Conservation (phyloP, 2,113 vertebrate genomes). For the Eretmodus cyanostictus region DNA sequence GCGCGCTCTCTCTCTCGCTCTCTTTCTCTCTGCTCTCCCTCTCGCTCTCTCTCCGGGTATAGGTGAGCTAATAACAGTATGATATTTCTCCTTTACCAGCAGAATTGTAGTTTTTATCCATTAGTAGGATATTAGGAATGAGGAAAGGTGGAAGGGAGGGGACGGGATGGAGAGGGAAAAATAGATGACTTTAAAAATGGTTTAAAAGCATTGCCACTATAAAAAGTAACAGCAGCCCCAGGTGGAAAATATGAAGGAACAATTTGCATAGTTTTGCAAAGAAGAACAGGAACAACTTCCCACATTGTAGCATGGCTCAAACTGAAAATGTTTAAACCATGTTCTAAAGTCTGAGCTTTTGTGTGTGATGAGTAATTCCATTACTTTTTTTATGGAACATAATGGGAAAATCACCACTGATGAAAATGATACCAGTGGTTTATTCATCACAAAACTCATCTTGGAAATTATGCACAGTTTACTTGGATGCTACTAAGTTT, state of each 20-base stretch:
- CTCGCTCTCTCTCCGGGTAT: constrained; percentile 44
- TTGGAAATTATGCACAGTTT: neutral
- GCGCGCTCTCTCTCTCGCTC: constrained; percentile 1
- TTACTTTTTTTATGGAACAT: neutral
- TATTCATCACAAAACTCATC: neutral
- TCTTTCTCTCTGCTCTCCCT: neutral
- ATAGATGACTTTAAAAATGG: constrained; percentile 44
- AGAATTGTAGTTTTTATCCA: constrained; percentile 72
- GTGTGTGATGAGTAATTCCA: neutral
- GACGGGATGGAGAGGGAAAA: constrained; percentile 9
- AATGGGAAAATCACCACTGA: neutral
- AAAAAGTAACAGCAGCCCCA: constrained; percentile 36
- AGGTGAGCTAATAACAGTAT: constrained; percentile 74
- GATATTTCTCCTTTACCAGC: constrained; percentile 66
- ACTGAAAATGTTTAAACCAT: neutral
- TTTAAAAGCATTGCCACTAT: constrained; percentile 51
- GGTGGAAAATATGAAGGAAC: neutral
- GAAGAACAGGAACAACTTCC: neutral
- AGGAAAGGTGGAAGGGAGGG: constrained; percentile 32
- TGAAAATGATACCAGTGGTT: neutral
- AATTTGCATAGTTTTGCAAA: constrained; percentile 13
- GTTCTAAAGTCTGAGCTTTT: neutral
- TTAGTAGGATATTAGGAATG: constrained; percentile 62
- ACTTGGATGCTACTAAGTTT: neutral
- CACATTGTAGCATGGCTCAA: neutral